Percentiles rank a stretch among this genome's conserved stretches.
phyloP scores from a whole-genome alignment of 2,888 invertebrate species.

The Eulithis testata region DNA sequence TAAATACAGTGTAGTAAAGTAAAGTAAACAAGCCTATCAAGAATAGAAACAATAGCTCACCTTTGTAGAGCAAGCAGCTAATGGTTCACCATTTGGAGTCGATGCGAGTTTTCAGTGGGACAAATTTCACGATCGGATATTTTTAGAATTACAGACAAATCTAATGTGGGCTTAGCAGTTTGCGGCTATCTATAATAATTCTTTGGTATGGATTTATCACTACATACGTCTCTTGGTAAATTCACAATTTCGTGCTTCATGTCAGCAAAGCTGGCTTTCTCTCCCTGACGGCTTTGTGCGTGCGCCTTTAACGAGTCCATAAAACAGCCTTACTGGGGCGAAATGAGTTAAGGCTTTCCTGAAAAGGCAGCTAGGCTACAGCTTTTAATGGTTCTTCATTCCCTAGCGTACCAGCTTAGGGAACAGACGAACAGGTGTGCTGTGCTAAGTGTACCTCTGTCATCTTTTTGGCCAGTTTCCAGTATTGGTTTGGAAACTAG shows the following conservation, averaged over 20 bases:
- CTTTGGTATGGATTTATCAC: not conserved
- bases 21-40: not conserved
- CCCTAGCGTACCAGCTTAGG: not conserved
- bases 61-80: no score
- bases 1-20: not conserved
- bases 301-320: conserved; percentile 29
- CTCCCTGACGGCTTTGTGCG: conserved; percentile 20
- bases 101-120: no score
- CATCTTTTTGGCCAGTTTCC: not conserved
- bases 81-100: no score
- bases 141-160: no score
- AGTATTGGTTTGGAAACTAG: no score
- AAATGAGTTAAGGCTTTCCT: conserved; percentile 28
- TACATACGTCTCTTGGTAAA: not conserved
- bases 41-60: no score
- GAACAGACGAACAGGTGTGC: not conserved
- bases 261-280: conserved; percentile 18
- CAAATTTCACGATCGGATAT: no score
- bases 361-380: conserved; percentile 16
- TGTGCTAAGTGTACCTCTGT: not conserved
- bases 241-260: conserved; percentile 12
- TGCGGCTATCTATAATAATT: no score
- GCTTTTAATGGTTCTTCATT: conserved; percentile 16
- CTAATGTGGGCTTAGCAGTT: no score
- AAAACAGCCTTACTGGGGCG: conserved; percentile 25